A percentile compares a stretch with the other conserved stretches of the same genome.
Conservation (phyloP, 30 jellyfish, hydroid and myxozoan species). For the Mastigias papua region DNA sequence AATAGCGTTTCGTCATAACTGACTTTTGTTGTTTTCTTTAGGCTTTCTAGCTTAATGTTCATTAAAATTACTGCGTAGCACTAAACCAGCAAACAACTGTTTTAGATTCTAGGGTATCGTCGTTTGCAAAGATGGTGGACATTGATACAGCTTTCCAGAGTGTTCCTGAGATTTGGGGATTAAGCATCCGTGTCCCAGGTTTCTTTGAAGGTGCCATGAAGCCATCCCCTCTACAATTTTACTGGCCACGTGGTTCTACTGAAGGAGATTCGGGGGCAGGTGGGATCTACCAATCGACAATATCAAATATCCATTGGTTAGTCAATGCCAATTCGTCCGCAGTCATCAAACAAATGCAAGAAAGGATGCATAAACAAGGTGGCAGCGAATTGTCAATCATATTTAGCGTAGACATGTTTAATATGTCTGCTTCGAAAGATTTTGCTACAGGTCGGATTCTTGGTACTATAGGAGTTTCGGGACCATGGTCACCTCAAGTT, state of each 20-base stretch:
- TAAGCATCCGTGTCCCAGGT: slow-evolving; percentile 44
- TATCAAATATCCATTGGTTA: slow-evolving; percentile 27
- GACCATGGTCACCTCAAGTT: slow-evolving; percentile 48
- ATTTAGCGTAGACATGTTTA: slow-evolving; percentile 15
- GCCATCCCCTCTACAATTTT: slow-evolving; percentile 30
- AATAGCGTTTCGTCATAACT: no score
- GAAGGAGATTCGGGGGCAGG: slow-evolving; percentile 8
- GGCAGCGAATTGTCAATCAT: slow-evolving; percentile 44
- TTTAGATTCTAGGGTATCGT: not conserved
- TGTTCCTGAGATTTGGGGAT: slow-evolving; percentile 61
- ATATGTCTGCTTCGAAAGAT: not conserved
- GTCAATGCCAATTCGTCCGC: slow-evolving; percentile 5
- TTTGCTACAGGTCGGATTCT: slow-evolving; percentile 55
- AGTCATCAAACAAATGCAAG: slow-evolving; percentile 44
- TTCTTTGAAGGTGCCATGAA: slow-evolving; percentile 55
- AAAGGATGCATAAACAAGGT: slow-evolving; percentile 11
- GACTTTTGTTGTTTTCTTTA: no score
- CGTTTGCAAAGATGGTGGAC: slow-evolving; percentile 69
- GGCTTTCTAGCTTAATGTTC: no score
- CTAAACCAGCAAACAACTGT: no score
- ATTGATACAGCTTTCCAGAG: slow-evolving; percentile 39
- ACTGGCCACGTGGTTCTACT: slow-evolving; percentile 45
- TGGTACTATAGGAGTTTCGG: slow-evolving; percentile 67
- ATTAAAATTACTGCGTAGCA: no score
- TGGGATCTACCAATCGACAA: slow-evolving; percentile 38